Percentiles rank a stretch among this genome's conserved stretches.
Evolutionary conservation across 2,888 invertebrate genomes (phyloP).

Genomic region (Morpho helenor): DNA sequence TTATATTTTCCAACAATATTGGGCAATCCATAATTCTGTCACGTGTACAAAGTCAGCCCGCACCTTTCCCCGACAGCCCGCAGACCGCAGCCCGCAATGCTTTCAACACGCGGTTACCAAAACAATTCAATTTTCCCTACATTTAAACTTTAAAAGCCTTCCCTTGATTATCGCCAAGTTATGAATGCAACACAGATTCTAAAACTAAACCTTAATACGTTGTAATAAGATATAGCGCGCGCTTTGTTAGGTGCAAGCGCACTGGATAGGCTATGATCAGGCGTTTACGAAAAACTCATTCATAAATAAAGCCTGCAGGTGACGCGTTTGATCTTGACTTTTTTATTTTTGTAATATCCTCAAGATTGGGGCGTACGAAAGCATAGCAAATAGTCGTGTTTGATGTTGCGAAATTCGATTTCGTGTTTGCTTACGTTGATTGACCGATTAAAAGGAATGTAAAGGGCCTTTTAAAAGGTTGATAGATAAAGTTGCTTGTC

Average conservation of each 20-base stretch:
- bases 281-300: slow-evolving; percentile 36
- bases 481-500: not conserved
- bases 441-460: slow-evolving; percentile 12
- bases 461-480: slow-evolving; percentile 1
- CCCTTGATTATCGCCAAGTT: slow-evolving; percentile 31
- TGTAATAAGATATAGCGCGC: slow-evolving; percentile 5
- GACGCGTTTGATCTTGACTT: slow-evolving; percentile 45
- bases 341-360: slow-evolving; percentile 40
- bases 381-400: slow-evolving; percentile 33
- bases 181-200: slow-evolving; percentile 3
- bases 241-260: slow-evolving; percentile 7
- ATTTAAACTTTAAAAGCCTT: slow-evolving; percentile 46
- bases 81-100: slow-evolving; percentile 36
- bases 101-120: slow-evolving; percentile 34
- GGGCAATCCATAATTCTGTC: slow-evolving; percentile 19
- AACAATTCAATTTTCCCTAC: slow-evolving; percentile 53
- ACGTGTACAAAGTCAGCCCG: slow-evolving; percentile 27
- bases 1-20: slow-evolving; percentile 1
- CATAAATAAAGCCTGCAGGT: slow-evolving; percentile 42
- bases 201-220: slow-evolving; percentile 14
- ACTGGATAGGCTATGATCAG: slow-evolving; percentile 8
- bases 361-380: slow-evolving; percentile 28
- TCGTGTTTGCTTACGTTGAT: slow-evolving; percentile 13
- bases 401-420: slow-evolving; percentile 37
- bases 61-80: slow-evolving; percentile 32